phyloP scores from a whole-genome alignment of 2,797 vertebrate species.

The Okamejei kenojei region DNA sequence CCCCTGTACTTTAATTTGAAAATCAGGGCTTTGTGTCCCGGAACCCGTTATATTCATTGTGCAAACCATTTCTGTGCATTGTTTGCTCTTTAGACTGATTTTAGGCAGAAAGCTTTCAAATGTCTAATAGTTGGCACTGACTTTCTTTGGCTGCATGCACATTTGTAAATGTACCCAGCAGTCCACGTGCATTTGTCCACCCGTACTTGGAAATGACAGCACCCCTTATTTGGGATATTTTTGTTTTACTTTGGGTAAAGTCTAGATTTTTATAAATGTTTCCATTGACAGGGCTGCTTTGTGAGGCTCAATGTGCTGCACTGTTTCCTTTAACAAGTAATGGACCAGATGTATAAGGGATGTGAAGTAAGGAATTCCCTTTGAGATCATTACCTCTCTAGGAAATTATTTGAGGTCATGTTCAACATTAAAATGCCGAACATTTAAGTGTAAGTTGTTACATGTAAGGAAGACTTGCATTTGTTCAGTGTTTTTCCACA shows the following conservation, averaged over 20 bases:
- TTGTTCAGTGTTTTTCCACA: not conserved
- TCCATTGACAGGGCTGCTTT: not conserved
- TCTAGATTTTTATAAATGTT: slow-evolving; percentile 26
- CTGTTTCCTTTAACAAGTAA: not conserved
- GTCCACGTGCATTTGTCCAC: not conserved
- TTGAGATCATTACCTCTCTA: not conserved
- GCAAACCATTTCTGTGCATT: not conserved
- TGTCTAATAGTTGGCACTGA: not conserved
- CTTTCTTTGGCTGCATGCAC: not conserved
- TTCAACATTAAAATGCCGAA: not conserved
- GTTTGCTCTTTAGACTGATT: not conserved
- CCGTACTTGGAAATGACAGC: not conserved
- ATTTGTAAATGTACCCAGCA: not conserved
- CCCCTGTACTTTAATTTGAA: not conserved
- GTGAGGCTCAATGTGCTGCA: not conserved
- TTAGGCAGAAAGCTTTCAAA: not conserved
- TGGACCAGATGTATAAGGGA: not conserved
- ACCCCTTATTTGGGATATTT: not conserved
- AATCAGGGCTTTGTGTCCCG: not conserved
- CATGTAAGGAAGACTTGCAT: not conserved
- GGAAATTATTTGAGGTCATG: not conserved
- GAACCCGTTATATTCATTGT: not conserved
- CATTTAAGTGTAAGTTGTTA: not conserved
- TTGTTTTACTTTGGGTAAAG: not conserved
- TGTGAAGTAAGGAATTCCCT: not conserved